These are phyloP conservation scores for Ceratosolen solmsi DNA, from an alignment of 1,140 invertebrate genomes.

Conservation along the genomic window DNA sequence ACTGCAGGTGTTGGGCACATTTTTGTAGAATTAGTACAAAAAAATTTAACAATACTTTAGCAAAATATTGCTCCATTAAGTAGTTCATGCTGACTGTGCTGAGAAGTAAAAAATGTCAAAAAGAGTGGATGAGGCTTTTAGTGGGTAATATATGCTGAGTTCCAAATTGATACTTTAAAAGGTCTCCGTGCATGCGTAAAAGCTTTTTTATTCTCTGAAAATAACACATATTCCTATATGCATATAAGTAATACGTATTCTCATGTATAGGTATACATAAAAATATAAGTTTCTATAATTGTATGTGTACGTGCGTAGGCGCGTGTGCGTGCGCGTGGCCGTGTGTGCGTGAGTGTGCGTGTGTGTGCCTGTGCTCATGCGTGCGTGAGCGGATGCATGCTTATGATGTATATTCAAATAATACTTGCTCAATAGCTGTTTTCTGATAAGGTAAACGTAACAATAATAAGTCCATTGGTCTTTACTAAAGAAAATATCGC, in stretches of 20 bases:
- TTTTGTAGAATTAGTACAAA: background rate
- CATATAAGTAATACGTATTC: too few relatives aligned
- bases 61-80: background rate
- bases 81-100: background rate
- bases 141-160: background rate
- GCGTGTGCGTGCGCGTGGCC: background rate
- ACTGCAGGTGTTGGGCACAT: background rate
- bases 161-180: constrained; percentile 4
- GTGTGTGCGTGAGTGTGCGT: too few relatives aligned
- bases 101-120: background rate
- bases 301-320: too few relatives aligned
- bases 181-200: background rate
- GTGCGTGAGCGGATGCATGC: too few relatives aligned
- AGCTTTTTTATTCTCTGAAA: background rate
- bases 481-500: too few relatives aligned
- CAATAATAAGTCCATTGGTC: too few relatives aligned
- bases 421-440: too few relatives aligned
- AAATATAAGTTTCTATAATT: too few relatives aligned
- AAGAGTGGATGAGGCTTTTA: background rate
- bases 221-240: background rate
- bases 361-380: too few relatives aligned
- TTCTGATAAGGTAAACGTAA: too few relatives aligned
- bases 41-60: background rate
- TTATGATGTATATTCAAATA: too few relatives aligned
- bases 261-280: too few relatives aligned